Evolutionary conservation across 92 coral and sea anemone genomes (phyloP).

Genomic region (Epizoanthus scotinus): DNA sequence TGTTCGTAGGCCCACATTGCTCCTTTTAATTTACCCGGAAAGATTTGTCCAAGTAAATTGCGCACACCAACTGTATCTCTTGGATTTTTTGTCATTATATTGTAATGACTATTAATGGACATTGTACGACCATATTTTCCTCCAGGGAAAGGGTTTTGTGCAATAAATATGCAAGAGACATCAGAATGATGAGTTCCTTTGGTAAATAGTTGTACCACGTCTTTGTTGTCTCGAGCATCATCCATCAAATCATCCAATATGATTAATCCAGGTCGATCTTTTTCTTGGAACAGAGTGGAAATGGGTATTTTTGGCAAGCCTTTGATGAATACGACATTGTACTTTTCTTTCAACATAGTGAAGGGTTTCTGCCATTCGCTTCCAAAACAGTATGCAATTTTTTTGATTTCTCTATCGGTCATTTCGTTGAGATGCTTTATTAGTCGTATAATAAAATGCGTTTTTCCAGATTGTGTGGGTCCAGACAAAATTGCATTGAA

Average conservation of each 20-base stretch:
- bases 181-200: constrained; percentile 9
- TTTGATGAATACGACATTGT: background rate
- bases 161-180: background rate
- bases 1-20: background rate
- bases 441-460: too few species aligned
- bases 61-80: too few species aligned
- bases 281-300: background rate
- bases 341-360: background rate
- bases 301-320: background rate
- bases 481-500: too few species aligned
- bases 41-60: background rate
- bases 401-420: too few species aligned
- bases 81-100: background rate
- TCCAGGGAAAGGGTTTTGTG: background rate
- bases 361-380: background rate
- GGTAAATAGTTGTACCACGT: background rate
- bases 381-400: too few species aligned
- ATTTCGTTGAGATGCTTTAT: too few species aligned
- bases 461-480: too few species aligned
- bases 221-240: background rate
- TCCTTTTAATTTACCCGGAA: background rate
- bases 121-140: background rate
- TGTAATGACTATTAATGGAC: background rate
- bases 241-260: constrained; percentile 11
- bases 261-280: background rate